These are phyloP conservation scores for Bagarius yarrelli DNA, from an alignment of 2,113 vertebrate species.

Conservation along the genomic window DNA sequence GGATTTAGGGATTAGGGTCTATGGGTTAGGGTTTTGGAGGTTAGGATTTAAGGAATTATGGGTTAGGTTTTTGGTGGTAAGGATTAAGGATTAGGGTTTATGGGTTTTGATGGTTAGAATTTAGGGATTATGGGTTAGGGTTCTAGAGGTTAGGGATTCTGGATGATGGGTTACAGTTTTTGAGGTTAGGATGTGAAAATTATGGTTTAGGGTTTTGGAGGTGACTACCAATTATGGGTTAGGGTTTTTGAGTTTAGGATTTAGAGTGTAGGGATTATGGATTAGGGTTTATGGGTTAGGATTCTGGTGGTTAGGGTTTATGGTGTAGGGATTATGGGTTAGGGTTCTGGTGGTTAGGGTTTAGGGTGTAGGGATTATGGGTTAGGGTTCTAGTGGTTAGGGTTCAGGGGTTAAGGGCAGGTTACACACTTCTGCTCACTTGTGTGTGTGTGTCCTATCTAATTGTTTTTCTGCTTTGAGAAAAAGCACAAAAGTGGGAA, in stretches of 20 bases:
- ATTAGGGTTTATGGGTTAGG: neutral
- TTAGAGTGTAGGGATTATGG: neutral
- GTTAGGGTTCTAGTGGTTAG: neutral
- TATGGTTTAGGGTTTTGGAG: neutral
- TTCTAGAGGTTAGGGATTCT: neutral
- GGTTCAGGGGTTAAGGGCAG: neutral
- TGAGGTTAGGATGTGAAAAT: neutral
- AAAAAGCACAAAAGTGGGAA: constrained; percentile 10
- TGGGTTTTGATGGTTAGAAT: neutral
- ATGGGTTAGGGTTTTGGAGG: neutral
- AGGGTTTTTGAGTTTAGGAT: neutral
- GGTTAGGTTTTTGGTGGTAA: neutral
- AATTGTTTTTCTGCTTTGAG: no score
- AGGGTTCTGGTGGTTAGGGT: no score
- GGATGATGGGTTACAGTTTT: neutral
- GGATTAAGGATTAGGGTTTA: neutral
- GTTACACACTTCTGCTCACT: no score
- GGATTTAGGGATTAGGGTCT: neutral
- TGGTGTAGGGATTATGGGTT: neutral
- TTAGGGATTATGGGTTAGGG: neutral
- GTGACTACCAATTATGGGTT: no score
- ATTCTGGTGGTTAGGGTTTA: neutral
- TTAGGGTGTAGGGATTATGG: neutral
- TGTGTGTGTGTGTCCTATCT: no score
- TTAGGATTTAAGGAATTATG: neutral